Evolutionary conservation across 2,113 vertebrate species (phyloP), one percentile per base, ranked within the genome.

Genomic region (Amblyornis subalaris): DNA sequence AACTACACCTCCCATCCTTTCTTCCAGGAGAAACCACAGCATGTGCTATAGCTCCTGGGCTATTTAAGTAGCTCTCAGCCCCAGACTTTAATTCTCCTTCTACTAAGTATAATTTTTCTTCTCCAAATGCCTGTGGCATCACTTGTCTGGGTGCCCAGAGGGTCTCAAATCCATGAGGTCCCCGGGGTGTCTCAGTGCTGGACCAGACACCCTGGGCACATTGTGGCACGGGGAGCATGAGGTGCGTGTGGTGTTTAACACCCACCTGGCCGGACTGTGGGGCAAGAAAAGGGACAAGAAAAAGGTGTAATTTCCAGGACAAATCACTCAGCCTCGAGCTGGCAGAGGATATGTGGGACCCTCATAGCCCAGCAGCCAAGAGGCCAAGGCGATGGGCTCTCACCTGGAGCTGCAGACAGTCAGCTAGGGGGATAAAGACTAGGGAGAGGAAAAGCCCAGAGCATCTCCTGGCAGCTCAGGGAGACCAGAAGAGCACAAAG

Each of bases 191-290:
- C 73, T 78, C 62, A 24, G 53, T 13, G 4, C 31, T 36, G 35
- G 57, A 53, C n/a, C 19, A 45, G 50, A 48, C 0, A 5, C 36
- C 11, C 21, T 7, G 24, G 57, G 57, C 11, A 54, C 9, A 48
- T 66, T 3, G 0, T 84, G 50, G 48, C 40, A 58, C 9, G 71
- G 40, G 3, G 2, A 64, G 19, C 12, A 0, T 1, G 0, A 57
- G 31, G 18, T 9, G 22, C 28, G 36, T 51, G 50, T n/a, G 5
- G 9, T 53, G 20, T 54, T 81, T 81, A 86, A 64, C 58, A 48
- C 25, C 60, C 77, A 45, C 10, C 38, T 71, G 35, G 21, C 29
- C 0, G 0, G 38, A 50, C 12, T 22, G 23, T 31, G 47, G 29
- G 24, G 35, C 2, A 26, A 83, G 44, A 79, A 88, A 76, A 54